Percentiles rank a stretch among this genome's conserved stretches.
Conservation (phyloP, 2,113 vertebrate genomes). For the Hirundichthys speculiger region DNA sequence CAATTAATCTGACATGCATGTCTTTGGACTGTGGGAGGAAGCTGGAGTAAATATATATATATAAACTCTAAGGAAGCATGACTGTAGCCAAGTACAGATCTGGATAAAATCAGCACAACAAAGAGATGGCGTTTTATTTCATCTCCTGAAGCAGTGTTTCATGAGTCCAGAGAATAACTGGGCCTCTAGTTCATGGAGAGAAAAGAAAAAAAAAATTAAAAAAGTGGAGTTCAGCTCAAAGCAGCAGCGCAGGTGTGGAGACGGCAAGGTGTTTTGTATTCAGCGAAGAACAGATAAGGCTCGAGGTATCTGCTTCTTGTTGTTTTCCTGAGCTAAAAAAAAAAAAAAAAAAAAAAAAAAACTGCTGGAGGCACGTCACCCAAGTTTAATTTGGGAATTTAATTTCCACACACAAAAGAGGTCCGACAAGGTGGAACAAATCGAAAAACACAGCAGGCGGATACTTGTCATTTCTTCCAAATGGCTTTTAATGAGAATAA, state of each 20-base stretch:
- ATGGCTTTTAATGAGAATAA: conserved; percentile 63
- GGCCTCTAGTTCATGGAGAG: conserved; percentile 31
- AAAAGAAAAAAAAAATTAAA: background rate
- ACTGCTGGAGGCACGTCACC: conserved; percentile 61
- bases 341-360: conserved; percentile 55
- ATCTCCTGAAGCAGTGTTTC: conserved; percentile 28
- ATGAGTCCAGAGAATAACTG: conserved; percentile 40
- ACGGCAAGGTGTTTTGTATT: conserved; percentile 60
- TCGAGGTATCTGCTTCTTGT: conserved; percentile 50
- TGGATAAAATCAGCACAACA: conserved; percentile 28
- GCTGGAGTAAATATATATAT: too few species aligned
- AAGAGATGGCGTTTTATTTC: conserved; percentile 17
- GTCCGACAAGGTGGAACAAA: conserved; percentile 75
- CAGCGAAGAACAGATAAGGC: conserved; percentile 56
- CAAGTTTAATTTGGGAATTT: conserved; percentile 79
- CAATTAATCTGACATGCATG: too few species aligned
- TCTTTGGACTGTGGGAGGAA: too few species aligned
- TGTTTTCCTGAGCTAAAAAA: conserved; percentile 48
- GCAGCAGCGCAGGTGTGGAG: conserved; percentile 51
- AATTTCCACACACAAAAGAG: conserved; percentile 78
- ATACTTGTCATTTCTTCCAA: conserved; percentile 66
- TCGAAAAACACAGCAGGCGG: conserved; percentile 61
- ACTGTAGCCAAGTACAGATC: conserved; percentile 10
- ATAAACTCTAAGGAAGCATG: too few species aligned
- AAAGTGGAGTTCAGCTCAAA: conserved; percentile 38